phyloP scores from a whole-genome alignment of 2,113 vertebrate species.

The Lasiurus cinereus region DNA sequence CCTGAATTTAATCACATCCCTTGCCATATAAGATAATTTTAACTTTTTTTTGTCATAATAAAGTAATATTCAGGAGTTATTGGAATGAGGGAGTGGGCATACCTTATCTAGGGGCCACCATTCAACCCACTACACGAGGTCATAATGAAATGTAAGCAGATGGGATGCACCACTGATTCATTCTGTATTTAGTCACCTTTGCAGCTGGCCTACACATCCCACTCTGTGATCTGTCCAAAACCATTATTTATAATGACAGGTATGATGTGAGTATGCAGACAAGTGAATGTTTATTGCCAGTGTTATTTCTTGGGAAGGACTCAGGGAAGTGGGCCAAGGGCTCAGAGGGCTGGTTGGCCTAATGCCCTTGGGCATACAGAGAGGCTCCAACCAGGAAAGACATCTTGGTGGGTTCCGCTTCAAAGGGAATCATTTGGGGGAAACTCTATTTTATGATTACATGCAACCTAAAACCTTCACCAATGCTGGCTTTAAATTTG shows the following conservation, averaged over 20 bases:
- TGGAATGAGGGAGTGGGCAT: background rate
- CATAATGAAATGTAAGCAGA: background rate
- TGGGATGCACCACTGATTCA: background rate
- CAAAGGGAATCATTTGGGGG: background rate
- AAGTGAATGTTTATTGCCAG: background rate
- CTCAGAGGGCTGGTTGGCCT: constrained; percentile 3
- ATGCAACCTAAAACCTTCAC: constrained; percentile 8
- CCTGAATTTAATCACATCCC: background rate
- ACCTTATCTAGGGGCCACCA: background rate
- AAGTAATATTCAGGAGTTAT: background rate
- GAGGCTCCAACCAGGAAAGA: background rate
- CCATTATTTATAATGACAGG: background rate
- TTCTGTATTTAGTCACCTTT: background rate
- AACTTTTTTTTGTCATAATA: background rate
- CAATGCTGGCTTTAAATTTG: constrained; percentile 8
- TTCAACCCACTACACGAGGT: background rate
- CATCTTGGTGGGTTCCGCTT: constrained; percentile 3
- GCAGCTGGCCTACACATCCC: background rate
- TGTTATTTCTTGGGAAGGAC: constrained; percentile 14
- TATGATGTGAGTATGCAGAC: background rate
- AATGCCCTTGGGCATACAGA: background rate
- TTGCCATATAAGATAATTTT: background rate
- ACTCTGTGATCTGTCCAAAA: background rate
- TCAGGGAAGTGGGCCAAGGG: background rate
- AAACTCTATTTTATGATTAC: constrained; percentile 29